A percentile compares a stretch with the other conserved stretches of the same genome.
Evolutionary conservation across 2,113 vertebrate species (phyloP).

Genomic region (Scolopax mira): DNA sequence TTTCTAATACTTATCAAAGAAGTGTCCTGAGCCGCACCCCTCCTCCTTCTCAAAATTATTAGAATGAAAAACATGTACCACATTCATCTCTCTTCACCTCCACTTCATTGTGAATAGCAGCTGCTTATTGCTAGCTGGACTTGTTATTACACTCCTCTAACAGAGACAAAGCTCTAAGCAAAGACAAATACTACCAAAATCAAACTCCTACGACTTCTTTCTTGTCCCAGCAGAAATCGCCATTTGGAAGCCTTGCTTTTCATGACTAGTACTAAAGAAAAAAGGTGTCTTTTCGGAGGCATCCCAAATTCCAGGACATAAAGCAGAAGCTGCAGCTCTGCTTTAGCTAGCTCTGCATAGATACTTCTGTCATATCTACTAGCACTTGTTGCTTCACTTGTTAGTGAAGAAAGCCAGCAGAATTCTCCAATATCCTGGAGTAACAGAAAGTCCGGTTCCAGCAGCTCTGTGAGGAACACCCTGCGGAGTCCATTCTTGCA

Average conservation of each 20-base stretch:
- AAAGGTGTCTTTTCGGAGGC: background rate
- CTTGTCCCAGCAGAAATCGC: background rate
- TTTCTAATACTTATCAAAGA: background rate
- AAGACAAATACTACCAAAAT: background rate
- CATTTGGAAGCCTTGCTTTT: background rate
- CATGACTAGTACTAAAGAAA: background rate
- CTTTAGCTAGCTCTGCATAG: background rate
- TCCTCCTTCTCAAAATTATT: background rate
- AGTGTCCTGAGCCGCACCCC: accelerated
- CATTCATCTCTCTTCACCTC: background rate
- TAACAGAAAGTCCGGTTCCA: accelerated
- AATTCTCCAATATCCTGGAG: accelerated
- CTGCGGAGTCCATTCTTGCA: background rate
- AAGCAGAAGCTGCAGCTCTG: too few relatives aligned
- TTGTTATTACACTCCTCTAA: background rate
- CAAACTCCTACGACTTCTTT: background rate
- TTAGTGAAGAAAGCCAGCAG: accelerated
- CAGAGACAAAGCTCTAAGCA: background rate
- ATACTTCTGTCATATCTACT: accelerated
- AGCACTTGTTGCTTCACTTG: accelerated
- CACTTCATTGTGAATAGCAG: background rate
- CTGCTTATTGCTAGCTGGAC: background rate
- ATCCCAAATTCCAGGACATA: background rate
- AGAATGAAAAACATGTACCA: background rate
- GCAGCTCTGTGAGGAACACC: accelerated